Base-by-base conservation (phyloP, 2,888 invertebrate genomes). In the Patella caerulea region DNA sequence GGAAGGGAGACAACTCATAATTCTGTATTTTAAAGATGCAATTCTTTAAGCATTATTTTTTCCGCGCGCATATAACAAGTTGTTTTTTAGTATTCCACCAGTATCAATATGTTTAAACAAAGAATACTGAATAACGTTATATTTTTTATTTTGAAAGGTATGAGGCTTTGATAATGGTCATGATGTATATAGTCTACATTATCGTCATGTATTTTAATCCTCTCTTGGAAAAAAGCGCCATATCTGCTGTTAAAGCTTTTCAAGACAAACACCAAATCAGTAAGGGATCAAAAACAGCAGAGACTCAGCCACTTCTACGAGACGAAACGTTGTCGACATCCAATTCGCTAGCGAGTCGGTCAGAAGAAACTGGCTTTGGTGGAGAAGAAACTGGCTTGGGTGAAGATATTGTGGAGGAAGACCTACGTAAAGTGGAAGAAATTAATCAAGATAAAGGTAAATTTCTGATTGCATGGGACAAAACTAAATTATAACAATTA, bases 151-250 rank as follows among this genome's bases (percentile, higher is more conserved):
- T 45, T 45, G 9, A 45, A 45, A 96, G 97, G 97, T 94, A 95
- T 52, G 98, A 98, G 92, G 95, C 97, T 0, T 92, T 96, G n/a
- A 94, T 96, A 84, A 96, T 98, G 95, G 92, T 98, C 86, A 88
- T 96, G 19, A 95, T 96, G 93, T 98, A 98, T 92, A 94, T 94
- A 0, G 93, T 96, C 52, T 98, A 98, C 93, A 97, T 97, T 92
- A 91, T 96, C 12, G 95, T 92, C 74, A 94, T 98, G 86, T 95
- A 95, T 81, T 97, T 95, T 92, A 98, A 98, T 92, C 92, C 94
- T 0, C 92, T 93, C 15, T 92, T 89, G 59, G 87, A 88, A 71
- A 76, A 24, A 11, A 65, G 17, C 24, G 75, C 80, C 53, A 29
- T 73, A 29, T 34, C 24, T 12, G 17, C 78, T 14, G 15, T 73